A percentile compares a stretch with the other conserved stretches of the same genome.
These are phyloP conservation scores for Drosophila ohnishii DNA, from an alignment of 1,140 invertebrate genomes.

Conservation along the genomic window DNA sequence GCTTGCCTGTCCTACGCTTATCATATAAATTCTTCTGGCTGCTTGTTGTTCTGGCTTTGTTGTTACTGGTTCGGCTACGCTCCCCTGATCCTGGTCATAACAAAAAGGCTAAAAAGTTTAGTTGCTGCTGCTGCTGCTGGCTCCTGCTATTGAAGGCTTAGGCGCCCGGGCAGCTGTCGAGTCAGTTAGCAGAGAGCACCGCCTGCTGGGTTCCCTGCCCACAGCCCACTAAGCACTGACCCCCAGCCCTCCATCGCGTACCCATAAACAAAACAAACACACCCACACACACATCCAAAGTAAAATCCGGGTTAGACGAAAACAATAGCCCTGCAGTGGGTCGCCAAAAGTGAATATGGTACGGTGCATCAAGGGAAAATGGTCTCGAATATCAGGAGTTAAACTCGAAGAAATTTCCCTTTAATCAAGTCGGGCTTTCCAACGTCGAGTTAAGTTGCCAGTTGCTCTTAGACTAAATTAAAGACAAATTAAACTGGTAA, in stretches of 20 bases:
- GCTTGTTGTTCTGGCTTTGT: conserved; percentile 49
- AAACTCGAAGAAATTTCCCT: background rate
- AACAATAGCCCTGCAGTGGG: conserved; percentile 55
- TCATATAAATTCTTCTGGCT: conserved; percentile 75
- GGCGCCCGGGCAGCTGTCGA: conserved; percentile 58
- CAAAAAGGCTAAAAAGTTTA: conserved; percentile 79
- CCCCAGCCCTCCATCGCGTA: conserved; percentile 14
- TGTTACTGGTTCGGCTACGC: conserved; percentile 25
- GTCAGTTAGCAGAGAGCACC: conserved; percentile 57
- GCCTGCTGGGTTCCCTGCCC: conserved; percentile 21
- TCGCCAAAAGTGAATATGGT: conserved; percentile 15
- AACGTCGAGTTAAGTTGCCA: background rate
- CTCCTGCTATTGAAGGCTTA: conserved; percentile 77
- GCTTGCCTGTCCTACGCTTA: conserved; percentile 63
- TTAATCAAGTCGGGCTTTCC: background rate
- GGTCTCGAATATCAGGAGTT: background rate
- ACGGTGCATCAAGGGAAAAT: conserved; percentile 14
- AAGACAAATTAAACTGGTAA: background rate
- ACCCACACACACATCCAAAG: conserved; percentile 22
- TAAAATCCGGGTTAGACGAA: conserved; percentile 63
- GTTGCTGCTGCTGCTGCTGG: conserved; percentile 35
- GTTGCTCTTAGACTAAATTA: background rate
- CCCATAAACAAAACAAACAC: conserved; percentile 52
- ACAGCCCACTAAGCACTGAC: background rate
- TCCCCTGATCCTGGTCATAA: conserved; percentile 59